These are phyloP conservation scores for Drosophila histrio DNA, from an alignment of 2,888 invertebrate genomes.

Conservation along the genomic window DNA sequence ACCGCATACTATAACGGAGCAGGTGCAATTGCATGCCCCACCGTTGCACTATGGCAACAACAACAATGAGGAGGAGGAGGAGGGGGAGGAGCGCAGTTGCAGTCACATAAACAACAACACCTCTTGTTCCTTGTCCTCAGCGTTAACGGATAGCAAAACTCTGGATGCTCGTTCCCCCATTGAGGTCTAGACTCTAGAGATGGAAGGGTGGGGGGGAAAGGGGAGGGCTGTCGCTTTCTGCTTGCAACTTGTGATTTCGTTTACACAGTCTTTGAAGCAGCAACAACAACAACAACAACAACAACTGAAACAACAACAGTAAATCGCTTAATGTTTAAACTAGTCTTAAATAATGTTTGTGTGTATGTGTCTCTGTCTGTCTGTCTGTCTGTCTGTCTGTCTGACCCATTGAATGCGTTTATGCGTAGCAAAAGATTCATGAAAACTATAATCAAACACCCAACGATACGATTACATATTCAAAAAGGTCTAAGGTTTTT, in stretches of 20 bases:
- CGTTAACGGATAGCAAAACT: conserved; percentile 83
- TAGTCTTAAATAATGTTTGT: conserved; percentile 75
- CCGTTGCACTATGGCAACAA: conserved; percentile 28
- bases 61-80: conserved; percentile 24
- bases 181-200: conserved; percentile 67
- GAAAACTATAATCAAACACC: conserved; percentile 7
- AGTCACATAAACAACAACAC: conserved; percentile 79
- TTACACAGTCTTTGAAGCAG: conserved; percentile 38
- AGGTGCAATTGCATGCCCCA: conserved; percentile 72
- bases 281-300: conserved; percentile 15
- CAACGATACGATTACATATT: conserved; percentile 16
- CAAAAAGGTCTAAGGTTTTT: too few species aligned
- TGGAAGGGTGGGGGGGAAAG: not conserved
- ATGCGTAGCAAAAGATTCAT: conserved; percentile 29
- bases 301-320: conserved; percentile 42
- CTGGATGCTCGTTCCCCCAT: conserved; percentile 83
- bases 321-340: conserved; percentile 67
- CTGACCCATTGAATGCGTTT: conserved; percentile 43
- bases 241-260: conserved; percentile 55
- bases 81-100: conserved; percentile 43
- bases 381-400: conserved; percentile 33
- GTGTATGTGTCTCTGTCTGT: conserved; percentile 45
- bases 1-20: conserved; percentile 71
- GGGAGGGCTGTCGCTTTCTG: conserved; percentile 4
- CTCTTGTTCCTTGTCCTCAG: conserved; percentile 81